Base-by-base conservation (phyloP, 2,888 invertebrate species). In the Vesta saturnalis region DNA sequence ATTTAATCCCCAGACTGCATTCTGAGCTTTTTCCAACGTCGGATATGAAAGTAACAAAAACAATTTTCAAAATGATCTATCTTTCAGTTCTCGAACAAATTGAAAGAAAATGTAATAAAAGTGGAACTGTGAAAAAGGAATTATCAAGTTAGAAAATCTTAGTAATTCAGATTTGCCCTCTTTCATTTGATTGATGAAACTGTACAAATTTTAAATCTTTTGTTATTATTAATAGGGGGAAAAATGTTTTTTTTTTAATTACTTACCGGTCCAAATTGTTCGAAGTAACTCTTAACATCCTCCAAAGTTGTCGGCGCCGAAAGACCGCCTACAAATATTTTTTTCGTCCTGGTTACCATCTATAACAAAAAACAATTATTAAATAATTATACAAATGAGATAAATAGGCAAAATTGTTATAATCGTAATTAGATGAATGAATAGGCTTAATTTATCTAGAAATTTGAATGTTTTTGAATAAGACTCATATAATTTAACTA, bases 271-370 rank as follows among this genome's bases (percentile, higher is more conserved):
- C 99, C 99, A 86, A 97, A 99, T 87, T 98, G 97, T 89, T 97
- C 97, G 89, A 99, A 99, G 89, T 99, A 99, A 88, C 95, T 96
- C 91, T 98, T 99, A 85, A 99, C 97, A 86, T 99, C 99, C 88
- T 99, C 99, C 85, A 99, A 92, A 83, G 99, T 99, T 85, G 99
- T 99, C 84, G 97, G 96, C 84, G 99, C 98, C 83, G 99, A 99
- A 82, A 99, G 91, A 84, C 99, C 99, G 82, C 99, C 99, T 85
- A 99, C 98, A 89, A 99, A 99, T 89, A 99, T 98, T 90, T 99
- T 99, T 94, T 99, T 99, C 89, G 99, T 99, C 90, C 97, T 94
- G 89, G 98, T 98, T 86, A 99, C 97, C 97, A 99, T 97, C 98
- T 99, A 92, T 59, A 84, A 83, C 70, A 63, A 74, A 77, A 59